phyloP scores from a whole-genome alignment of 1,140 invertebrate species.

The Camponotus vicinus region DNA sequence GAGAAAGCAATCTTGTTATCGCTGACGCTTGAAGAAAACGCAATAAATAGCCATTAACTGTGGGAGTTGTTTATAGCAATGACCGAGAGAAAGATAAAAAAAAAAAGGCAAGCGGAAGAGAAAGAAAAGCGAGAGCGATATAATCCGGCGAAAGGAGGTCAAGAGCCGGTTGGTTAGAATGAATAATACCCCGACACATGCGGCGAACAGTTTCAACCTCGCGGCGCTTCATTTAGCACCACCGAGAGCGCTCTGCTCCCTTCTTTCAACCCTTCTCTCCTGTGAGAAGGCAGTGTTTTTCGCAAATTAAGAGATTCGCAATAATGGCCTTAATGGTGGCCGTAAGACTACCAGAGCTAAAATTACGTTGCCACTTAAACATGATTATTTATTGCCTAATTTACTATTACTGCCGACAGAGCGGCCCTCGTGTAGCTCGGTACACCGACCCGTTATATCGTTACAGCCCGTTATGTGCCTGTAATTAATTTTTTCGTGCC shows the following conservation, averaged over 20 bases:
- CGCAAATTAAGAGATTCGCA: slow-evolving; percentile 85
- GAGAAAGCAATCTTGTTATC: slow-evolving; percentile 21
- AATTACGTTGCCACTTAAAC: slow-evolving; percentile 84
- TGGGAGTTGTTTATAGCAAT: slow-evolving; percentile 64
- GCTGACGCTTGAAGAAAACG: neutral
- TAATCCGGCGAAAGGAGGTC: slow-evolving; percentile 50
- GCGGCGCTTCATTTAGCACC: slow-evolving; percentile 62
- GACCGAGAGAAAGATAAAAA: slow-evolving; percentile 1
- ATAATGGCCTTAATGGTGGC: slow-evolving; percentile 84
- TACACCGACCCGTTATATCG: slow-evolving; percentile 52
- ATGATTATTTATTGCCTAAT: slow-evolving; percentile 82
- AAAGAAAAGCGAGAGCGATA: slow-evolving; percentile 26
- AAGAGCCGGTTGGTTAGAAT: slow-evolving; percentile 62
- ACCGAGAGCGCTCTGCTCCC: slow-evolving; percentile 32
- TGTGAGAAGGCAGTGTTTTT: slow-evolving; percentile 79
- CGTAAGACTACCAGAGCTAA: slow-evolving; percentile 76
- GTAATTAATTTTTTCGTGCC: slow-evolving; percentile 68
- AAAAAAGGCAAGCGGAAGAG: neutral
- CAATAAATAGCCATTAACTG: slow-evolving; percentile 38
- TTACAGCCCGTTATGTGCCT: slow-evolving; percentile 61
- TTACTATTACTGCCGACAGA: slow-evolving; percentile 78
- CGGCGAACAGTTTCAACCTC: slow-evolving; percentile 69
- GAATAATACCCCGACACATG: slow-evolving; percentile 73
- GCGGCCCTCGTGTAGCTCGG: slow-evolving; percentile 55
- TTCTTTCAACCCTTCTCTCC: neutral